Evolutionary conservation across 2,797 vertebrate species (phyloP), one percentile per base, ranked within the genome.

Genomic region (Silurus lanzhouensis): DNA sequence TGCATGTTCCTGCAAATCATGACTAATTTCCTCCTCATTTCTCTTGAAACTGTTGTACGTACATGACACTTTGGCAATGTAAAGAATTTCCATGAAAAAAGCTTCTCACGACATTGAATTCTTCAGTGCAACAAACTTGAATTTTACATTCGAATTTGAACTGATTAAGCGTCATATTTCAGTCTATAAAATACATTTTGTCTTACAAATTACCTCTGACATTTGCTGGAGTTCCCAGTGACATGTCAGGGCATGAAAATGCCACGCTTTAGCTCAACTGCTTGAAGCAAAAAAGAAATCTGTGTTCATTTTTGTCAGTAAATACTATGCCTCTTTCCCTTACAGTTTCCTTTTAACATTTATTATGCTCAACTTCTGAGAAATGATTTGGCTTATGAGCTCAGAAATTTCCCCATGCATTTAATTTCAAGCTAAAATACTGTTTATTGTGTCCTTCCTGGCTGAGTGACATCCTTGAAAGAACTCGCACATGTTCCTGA

Each of bases 261-360:
- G 20, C n/a, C 67, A 72, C n/a, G 19, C 48, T 60, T 77, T 20
- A 58, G 57, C 55, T 77, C 75, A 60, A 22, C 17, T 22, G 77
- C 38, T 52, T 57, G 2, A 81, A 61, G 25, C 74, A 46, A 19
- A 66, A 74, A 55, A 27, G 78, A 80, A 81, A 27, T 67, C 4
- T 15, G 19, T 31, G 2, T 79, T 22, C 7, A 79, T n/a, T 63
- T 79, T 79, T 63, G 17, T 70, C 19, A 70, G 58, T 14, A 63
- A 22, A 20, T 38, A 52, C 46, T 7, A 10, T 55, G 9, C 44
- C 75, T 78, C 13, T 58, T 68, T 77, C 31, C 46, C 55, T 83
- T 76, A 83, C 71, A 64, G 70, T 85, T 85, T 82, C 70, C 25
- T 81, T 83, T 31, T 61, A 63, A 83, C 57, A n/a, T 71, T 86